Base-by-base conservation (phyloP, 2,797 vertebrate genomes). In the Aeoliscus strigatus region DNA sequence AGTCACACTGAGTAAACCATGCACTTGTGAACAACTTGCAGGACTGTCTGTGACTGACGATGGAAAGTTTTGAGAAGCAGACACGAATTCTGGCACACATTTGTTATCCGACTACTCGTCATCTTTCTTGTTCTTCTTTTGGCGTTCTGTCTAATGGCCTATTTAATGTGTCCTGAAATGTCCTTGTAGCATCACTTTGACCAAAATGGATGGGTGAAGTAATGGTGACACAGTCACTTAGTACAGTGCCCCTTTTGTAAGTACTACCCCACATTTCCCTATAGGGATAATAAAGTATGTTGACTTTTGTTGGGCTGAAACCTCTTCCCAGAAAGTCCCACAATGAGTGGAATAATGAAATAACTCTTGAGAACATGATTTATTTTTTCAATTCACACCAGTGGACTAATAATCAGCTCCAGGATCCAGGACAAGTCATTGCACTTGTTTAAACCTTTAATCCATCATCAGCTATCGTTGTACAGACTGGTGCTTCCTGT, bases 201-300 rank as follows among this genome's bases (percentile, higher is more conserved):
- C 58, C 39, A 47, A 18, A 63, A 35, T 15, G 24, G 33, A 26
- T 9, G 18, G 14, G 57, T 57, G 53, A 61, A 45, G 51, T 62
- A 59, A 55, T 25, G 17, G 10, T 64, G 48, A 54, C 51, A 53
- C 14, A 55, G 39, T 47, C 32, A 54, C 41, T 21, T 5, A 39
- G 33, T 9, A 71, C 64, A 71, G 53, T 41, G 55, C 9, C 10
- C 31, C 27, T 48, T 44, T 63, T 75, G 60, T 17, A 10, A 51
- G 36, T 18, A 11, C 18, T 39, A 26, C 28, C 37, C 4, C 27
- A 54, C 16, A 39, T 57, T 64, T 57, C 62, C 65, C 43, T 18
- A 9, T 10, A 15, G 23, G 68, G 36, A 30, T 50, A 45, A 28
- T 13, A 41, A 66, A 45, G 47, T 36, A 47, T 50, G 48, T 41